Base-by-base conservation (phyloP, 2,113 vertebrate genomes). In the Mobula birostris region DNA sequence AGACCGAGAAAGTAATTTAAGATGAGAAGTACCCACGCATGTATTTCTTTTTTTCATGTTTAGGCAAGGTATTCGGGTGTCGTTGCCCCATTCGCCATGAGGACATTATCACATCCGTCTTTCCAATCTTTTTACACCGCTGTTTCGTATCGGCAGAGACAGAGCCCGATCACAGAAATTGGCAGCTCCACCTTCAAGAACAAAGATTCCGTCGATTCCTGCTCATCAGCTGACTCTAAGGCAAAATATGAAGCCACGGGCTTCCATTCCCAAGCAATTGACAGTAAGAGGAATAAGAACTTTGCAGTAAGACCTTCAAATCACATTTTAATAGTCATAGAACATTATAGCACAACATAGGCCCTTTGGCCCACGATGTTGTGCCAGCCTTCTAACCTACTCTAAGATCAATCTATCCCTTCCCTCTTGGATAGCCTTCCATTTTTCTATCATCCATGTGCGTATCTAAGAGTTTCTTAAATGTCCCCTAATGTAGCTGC, bases 81-180 rank as follows among this genome's bases (percentile, higher is more conserved):
- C 12, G 61, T 68, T n/a, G 29, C 85, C 63, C 85, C 85, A 32
- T 90, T 90, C 61, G 66, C 85, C 61, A 66, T 6, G 29, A 66
- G 85, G 32, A 66, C 61, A 14, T 29, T 90, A n/a, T 66, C 85
- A 19, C 85, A 90, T 15, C 85, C 85, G 21, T 90, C 85, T 15
- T 90, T 90, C 29, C 85, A 90, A 15, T 90, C 85, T 61, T 90
- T 90, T 32, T 90, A 90, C 7, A 63, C 85, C 7, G 85, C 85
- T 17, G 85, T 90, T n/a, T 15, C 61, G 15, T 66, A 32, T 90
- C 85, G 32, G 85, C 85, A 90, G 61, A 32, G 61, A 8, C 83
- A 88, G 24, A 61, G 6, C 11, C n/a, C 27, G 5, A 9, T n/a
- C 15, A 15, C 61, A 19, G 61, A 66, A 66, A 5, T 19, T 0